Percentiles rank a stretch among this genome's conserved stretches.
phyloP scores from a whole-genome alignment of 2,797 vertebrate species.

The Alexandromys oeconomus region DNA sequence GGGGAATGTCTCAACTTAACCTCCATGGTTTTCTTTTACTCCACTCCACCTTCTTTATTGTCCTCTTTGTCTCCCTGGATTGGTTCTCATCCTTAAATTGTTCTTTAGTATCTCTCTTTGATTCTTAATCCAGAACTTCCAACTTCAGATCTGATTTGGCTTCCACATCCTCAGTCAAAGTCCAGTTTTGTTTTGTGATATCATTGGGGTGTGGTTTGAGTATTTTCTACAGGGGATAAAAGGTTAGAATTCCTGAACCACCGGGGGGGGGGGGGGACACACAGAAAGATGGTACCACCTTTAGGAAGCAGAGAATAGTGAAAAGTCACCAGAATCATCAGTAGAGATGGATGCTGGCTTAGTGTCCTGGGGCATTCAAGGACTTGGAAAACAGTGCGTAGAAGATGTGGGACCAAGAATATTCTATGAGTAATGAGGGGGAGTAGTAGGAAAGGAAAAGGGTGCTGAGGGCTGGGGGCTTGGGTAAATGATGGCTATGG shows the following conservation, averaged over 20 bases:
- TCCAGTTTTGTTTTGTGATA: background rate
- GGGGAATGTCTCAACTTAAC: background rate
- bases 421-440: background rate
- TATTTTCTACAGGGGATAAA: background rate
- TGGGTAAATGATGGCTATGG: background rate
- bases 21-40: background rate
- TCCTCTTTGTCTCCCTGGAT: background rate
- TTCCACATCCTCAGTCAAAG: background rate
- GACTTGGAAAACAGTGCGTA: fast-evolving
- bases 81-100: background rate
- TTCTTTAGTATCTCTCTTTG: background rate
- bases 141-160: background rate
- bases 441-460: too few relatives aligned
- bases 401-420: background rate
- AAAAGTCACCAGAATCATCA: background rate
- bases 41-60: background rate
- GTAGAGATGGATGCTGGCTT: background rate
- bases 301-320: background rate
- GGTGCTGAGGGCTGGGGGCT: background rate
- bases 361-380: background rate
- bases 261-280: too few relatives aligned
- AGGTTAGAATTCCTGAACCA: background rate
- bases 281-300: too few relatives aligned
- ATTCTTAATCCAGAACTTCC: background rate
- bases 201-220: too few relatives aligned